Base-by-base conservation (phyloP, 2,888 invertebrate species). In the Asteroscopus sphinx region DNA sequence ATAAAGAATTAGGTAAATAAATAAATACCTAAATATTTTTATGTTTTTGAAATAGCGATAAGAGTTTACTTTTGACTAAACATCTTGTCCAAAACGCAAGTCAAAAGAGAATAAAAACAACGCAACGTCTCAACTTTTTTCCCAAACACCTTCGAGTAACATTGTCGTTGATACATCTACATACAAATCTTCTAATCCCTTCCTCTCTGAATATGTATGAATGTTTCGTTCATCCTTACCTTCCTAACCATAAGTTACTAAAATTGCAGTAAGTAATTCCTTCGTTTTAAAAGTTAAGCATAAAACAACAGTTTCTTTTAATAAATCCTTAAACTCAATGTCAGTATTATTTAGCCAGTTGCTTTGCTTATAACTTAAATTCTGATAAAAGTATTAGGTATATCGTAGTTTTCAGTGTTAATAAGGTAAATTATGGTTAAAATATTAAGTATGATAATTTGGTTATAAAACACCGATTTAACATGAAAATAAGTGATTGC, bases 141-240 rank as follows among this genome's bases (percentile, higher is more conserved):
- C 37, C 28, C 15, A 5, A 16, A 9, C 26, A 32, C 30, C 28
- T 9, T 47, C 33, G 9, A 26, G 28, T 5, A 7, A n/a, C 13
- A 12, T 15, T n/a, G 30, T 32, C 6, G 9, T 12, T 21, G 13
- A 13, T 33, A 37, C 60, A 60, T 60, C 47, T 68, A 54, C 65
- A 55, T 68, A 65, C 40, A 60, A 68, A 68, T 68, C 48, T 37
- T 32, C 45, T 54, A 46, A 49, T 45, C 48, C 45, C 45, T 54
- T 65, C 67, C 46, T 52, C 32, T 45, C 8, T 65, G 48, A 68
- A 68, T 68, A 53, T 67, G 42, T 59, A 42, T 59, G 42, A 60
- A 28, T 15, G 52, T 35, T 15, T 30, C 26, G 17, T 12, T 33
- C 28, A 30, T 33, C 16, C 47, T 47, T 42, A 30, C 12, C 15